Evolutionary conservation across 1,140 invertebrate genomes (phyloP), one percentile per base, ranked within the genome.

Genomic region (Trichomalopsis sarcophagae): DNA sequence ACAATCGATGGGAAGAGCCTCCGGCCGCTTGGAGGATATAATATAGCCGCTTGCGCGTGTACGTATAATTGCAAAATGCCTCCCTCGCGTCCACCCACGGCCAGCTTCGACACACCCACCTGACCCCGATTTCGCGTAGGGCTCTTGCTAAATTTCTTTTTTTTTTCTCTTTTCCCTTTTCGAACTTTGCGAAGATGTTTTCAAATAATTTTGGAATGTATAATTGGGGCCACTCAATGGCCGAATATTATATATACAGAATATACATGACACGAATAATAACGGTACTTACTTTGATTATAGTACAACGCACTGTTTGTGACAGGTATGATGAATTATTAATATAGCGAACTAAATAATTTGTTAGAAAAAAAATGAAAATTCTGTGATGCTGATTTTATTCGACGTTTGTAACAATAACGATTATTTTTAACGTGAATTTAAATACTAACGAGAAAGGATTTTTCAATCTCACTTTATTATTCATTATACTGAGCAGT

Each of bases 1-100:
- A 82, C 47, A 82, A 62, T 62, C 73, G 75, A 76, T 82, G 71
- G 73, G 71, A 23, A 11, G 9, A 81, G 30, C 33, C 55, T 62
- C 69, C 1, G 69, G 69, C 69, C 27, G 23, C 27, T 33, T 33
- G 27, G 17, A 30, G 13, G 11, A 13, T 71, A 71, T 71, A 71
- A 71, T 71, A 71, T 71, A 71, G 10, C n/a, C 69, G 69, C 69
- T 27, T 71, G 69, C 30, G 27, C 27, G 7, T 33, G 10, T 30
- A 33, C 23, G 69, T 71, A 11, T 62, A 62, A 62, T 62, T 62
- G 55, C 55, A n/a, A 14, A 44, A 23, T 71, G 69, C 68, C 44
- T 74, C 30, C 33, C 33, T 5, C 50, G 40, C 47, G n/a, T 76
- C 47, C 55, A 82, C 81, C 73, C 73, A 82, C 73, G 23, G 5